These are phyloP conservation scores for Pogonus chalceus DNA, from an alignment of 1,140 invertebrate species.

Conservation along the genomic window DNA sequence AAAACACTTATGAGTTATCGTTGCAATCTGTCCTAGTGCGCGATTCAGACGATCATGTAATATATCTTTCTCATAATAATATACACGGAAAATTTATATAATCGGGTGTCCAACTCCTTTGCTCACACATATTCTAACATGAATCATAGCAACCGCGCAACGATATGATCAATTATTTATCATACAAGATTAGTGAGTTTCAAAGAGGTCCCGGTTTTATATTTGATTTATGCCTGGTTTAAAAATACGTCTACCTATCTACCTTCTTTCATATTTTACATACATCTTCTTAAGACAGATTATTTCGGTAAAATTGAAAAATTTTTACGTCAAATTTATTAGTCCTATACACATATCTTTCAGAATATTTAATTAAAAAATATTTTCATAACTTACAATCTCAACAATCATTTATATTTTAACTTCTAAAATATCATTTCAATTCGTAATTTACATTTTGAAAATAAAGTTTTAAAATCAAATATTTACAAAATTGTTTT, in stretches of 20 bases:
- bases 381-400: background rate
- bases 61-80: too few species aligned
- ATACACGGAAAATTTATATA: too few species aligned
- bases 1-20: conserved; percentile 5
- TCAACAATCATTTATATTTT: too few species aligned
- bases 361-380: background rate
- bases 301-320: too few species aligned
- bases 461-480: too few species aligned
- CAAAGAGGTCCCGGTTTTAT: background rate
- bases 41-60: too few species aligned
- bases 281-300: too few species aligned
- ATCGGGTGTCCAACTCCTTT: too few species aligned
- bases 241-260: background rate
- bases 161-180: background rate
- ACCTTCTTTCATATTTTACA: background rate
- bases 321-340: too few species aligned
- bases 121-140: background rate
- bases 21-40: background rate
- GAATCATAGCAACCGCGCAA: background rate
- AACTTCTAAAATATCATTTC: too few species aligned
- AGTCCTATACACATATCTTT: background rate
- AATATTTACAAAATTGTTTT: too few species aligned
- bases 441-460: too few species aligned
- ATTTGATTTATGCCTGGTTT: background rate
- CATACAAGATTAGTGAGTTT: background rate